Percentiles rank a stretch among this genome's conserved stretches.
Conservation (phyloP, 37 sponge, comb jelly and placozoan species). For the Chondrilla cf. caribensis region DNA sequence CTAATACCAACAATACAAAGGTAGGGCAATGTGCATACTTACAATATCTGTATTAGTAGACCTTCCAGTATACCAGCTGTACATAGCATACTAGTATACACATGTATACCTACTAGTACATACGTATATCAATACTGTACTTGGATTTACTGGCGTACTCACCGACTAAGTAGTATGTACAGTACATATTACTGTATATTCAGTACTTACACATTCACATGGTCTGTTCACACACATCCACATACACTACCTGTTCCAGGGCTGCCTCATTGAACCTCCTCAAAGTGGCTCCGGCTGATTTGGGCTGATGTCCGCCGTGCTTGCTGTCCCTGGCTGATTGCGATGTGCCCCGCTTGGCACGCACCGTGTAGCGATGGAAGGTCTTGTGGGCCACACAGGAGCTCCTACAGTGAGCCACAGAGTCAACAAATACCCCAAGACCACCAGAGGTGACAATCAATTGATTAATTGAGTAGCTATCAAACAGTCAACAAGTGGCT, state of each 20-base stretch:
- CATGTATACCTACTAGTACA: background rate
- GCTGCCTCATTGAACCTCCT: slow-evolving; percentile 78
- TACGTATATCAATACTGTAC: background rate
- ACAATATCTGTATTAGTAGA: no score
- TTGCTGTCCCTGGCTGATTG: slow-evolving; percentile 82
- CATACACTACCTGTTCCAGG: slow-evolving; percentile 40
- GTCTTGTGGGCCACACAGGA: slow-evolving; percentile 85
- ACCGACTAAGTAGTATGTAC: background rate
- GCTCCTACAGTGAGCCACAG: background rate
- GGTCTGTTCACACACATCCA: background rate
- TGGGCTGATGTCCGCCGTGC: slow-evolving; percentile 73
- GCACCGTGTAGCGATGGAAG: slow-evolving; percentile 93
- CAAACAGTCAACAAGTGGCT: background rate
- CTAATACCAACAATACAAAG: slow-evolving; percentile 6
- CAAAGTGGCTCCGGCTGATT: slow-evolving; percentile 75
- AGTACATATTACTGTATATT: no score
- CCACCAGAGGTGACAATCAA: no score
- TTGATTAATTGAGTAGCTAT: no score
- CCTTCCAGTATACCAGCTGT: no score
- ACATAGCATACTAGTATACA: no score
- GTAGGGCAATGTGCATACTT: background rate
- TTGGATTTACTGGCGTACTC: background rate
- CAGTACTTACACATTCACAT: background rate
- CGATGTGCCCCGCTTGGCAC: slow-evolving; percentile 92
- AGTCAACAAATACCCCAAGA: background rate